Base-by-base conservation (phyloP, 1,140 invertebrate genomes). In the Drosophila yakuba region DNA sequence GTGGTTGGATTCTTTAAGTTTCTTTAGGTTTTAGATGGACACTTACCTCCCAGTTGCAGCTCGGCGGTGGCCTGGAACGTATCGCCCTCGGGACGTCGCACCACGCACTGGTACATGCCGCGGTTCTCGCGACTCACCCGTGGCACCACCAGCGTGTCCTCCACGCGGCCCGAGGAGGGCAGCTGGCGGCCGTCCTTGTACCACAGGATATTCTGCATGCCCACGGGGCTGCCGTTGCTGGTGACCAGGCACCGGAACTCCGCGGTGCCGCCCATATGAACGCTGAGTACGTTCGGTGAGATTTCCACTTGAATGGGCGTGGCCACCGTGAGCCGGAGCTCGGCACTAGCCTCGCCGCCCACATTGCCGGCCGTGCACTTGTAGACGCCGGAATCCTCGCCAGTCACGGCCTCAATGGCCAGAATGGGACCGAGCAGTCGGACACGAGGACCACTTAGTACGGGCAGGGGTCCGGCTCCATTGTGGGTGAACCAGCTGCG, bases 61-160 rank as follows among this genome's bases (percentile, higher is more conserved):
- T 97, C 96, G 0, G 96, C 95, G 0, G 96, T 94, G 12, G 96
- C 96, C 91, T 97, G 97, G 15, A 96, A 96, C 2, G 95, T 96
- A 77, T 97, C 96, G 8, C 95, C 94, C 74, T 96, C 96, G 20
- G 95, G 94, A 59, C 95, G 92, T 57, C 95, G 94, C 1, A 96
- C 96, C 69, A 97, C 94, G 90, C 96, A 97, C 84, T 97, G 96
- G 92, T 97, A 97, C 96, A 97, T 97, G 64, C 97, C 97, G 73
- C 96, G 93, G 92, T 96, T 96, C 78, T 96, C 95, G 75, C 96
- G 93, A 78, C 95, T 94, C 59, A 97, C 96, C 64, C 95, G 94
- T 61, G 94, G 94, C 45, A 96, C 93, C 38, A 94, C 93, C 25
- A 97, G 82, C 39, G 94, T 94, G 79, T 96, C 95, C 74, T 95